These are phyloP conservation scores for Helicoverpa armigera DNA, from an alignment of 1,140 invertebrate species.

Conservation along the genomic window DNA sequence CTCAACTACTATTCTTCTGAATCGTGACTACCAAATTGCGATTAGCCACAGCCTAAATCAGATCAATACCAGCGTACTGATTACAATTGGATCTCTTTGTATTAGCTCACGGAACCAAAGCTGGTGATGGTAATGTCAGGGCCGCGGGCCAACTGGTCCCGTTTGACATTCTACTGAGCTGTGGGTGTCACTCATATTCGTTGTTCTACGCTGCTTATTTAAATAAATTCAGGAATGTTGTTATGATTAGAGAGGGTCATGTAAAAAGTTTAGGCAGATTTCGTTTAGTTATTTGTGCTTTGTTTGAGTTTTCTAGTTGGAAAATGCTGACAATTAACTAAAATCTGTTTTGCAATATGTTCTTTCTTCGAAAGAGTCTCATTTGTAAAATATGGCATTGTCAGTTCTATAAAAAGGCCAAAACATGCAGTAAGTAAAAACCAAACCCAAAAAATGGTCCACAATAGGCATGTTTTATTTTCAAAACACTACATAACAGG, in stretches of 20 bases:
- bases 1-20: too few relatives aligned
- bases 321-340: too few relatives aligned
- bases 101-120: conserved; percentile 65
- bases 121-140: conserved; percentile 71
- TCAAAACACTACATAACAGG: too few relatives aligned
- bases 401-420: too few relatives aligned
- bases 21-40: background rate
- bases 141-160: conserved; percentile 69
- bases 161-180: conserved; percentile 68
- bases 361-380: too few relatives aligned
- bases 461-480: too few relatives aligned
- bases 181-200: conserved; percentile 61
- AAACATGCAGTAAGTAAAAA: too few relatives aligned
- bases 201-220: conserved; percentile 1
- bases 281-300: background rate
- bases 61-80: background rate
- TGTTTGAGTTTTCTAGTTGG: background rate
- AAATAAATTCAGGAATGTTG: conserved; percentile 60
- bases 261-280: background rate
- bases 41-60: background rate
- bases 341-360: too few relatives aligned
- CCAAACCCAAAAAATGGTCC: too few relatives aligned
- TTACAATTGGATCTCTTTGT: conserved; percentile 56
- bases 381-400: too few relatives aligned
- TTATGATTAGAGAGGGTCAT: conserved; percentile 53